A percentile compares a stretch with the other conserved stretches of the same genome.
Evolutionary conservation across 2,888 invertebrate species (phyloP).

Genomic region (Harpalus rubripes): DNA sequence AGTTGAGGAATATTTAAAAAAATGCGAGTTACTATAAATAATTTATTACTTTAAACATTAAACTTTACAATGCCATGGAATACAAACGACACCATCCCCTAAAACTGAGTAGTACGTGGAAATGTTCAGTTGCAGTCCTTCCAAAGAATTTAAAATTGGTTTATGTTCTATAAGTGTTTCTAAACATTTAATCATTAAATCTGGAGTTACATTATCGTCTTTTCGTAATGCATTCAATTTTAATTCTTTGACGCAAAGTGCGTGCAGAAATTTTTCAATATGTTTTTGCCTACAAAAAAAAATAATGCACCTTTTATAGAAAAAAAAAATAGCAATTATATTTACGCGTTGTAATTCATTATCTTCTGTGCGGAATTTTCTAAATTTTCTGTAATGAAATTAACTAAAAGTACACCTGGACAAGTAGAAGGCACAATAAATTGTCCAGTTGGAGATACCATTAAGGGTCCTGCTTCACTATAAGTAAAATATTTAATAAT

Average conservation of each 20-base stretch:
- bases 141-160: constrained; percentile 78
- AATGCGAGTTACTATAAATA: neutral
- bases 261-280: constrained; percentile 86
- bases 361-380: constrained; percentile 86
- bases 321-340: constrained; percentile 65
- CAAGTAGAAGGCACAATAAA: constrained; percentile 95
- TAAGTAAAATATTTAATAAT: constrained; percentile 67
- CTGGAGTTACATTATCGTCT: constrained; percentile 94
- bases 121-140: constrained; percentile 87
- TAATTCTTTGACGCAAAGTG: constrained; percentile 84
- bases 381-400: constrained; percentile 89
- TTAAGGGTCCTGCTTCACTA: constrained; percentile 95
- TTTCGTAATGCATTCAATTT: constrained; percentile 87
- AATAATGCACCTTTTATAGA: neutral
- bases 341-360: constrained; percentile 87
- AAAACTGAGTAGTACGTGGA: constrained; percentile 95
- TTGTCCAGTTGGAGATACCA: constrained; percentile 96
- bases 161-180: constrained; percentile 83
- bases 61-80: constrained; percentile 94
- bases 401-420: constrained; percentile 91
- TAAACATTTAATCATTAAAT: constrained; percentile 92
- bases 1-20: too few relatives aligned
- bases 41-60: constrained; percentile 69
- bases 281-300: constrained; percentile 84
- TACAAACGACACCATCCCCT: constrained; percentile 93